Conservation (phyloP, 2,888 invertebrate species). For the Himalopsyche tibetana region DNA sequence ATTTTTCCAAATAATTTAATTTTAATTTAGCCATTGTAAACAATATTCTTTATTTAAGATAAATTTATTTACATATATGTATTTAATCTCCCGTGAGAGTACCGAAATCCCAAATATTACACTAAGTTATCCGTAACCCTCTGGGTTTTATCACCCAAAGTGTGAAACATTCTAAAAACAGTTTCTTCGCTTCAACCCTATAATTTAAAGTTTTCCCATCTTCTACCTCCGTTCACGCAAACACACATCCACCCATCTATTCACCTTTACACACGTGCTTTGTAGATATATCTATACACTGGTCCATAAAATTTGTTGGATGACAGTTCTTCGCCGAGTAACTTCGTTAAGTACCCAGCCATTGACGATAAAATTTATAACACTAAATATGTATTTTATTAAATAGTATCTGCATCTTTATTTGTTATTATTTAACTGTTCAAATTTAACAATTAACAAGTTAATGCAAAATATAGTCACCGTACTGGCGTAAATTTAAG, state of each 20-base stretch:
- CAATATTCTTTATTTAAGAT: too few relatives aligned
- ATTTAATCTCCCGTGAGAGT: not conserved
- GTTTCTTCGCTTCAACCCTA: conserved; percentile 41
- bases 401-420: too few relatives aligned
- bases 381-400: too few relatives aligned
- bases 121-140: conserved; percentile 31
- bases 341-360: too few relatives aligned
- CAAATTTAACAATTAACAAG: too few relatives aligned
- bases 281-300: not conserved
- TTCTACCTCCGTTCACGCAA: conserved; percentile 26
- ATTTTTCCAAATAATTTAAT: too few relatives aligned
- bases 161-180: conserved; percentile 42
- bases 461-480: too few relatives aligned
- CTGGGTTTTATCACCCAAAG: conserved; percentile 40
- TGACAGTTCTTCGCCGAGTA: not conserved
- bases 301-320: not conserved
- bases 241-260: not conserved
- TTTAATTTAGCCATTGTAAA: too few relatives aligned
- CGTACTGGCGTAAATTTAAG: too few relatives aligned
- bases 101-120: conserved; percentile 21
- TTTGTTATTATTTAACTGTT: too few relatives aligned
- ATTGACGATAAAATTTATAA: too few relatives aligned
- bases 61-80: too few relatives aligned
- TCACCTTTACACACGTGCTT: conserved; percentile 29
- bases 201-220: conserved; percentile 43